phyloP scores from a whole-genome alignment of 2,113 vertebrate genomes.

The Perca schrenkii region DNA sequence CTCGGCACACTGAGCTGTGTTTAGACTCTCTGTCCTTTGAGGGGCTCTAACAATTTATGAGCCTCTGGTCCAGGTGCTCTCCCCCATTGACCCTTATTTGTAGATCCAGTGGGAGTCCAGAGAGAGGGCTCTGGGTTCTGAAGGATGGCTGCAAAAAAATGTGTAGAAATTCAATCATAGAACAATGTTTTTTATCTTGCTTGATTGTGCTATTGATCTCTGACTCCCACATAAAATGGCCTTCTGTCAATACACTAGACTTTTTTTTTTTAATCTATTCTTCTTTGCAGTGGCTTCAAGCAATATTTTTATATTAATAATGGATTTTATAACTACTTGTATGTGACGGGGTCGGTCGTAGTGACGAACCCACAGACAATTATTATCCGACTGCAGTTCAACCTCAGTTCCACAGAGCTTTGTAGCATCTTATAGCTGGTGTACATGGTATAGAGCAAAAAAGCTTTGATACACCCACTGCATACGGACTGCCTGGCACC shows the following conservation, averaged over 20 bases:
- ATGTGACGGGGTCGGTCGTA: no score
- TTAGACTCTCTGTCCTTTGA: slow-evolving; percentile 60
- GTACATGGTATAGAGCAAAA: no score
- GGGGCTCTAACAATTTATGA: slow-evolving; percentile 67
- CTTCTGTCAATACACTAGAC: background rate
- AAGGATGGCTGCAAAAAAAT: slow-evolving; percentile 22
- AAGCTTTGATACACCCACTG: no score
- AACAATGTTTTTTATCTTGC: slow-evolving; percentile 9
- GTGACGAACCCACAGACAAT: background rate
- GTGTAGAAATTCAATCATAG: slow-evolving; percentile 22
- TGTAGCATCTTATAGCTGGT: background rate
- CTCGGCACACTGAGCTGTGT: slow-evolving; percentile 55
- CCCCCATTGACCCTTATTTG: slow-evolving; percentile 69
- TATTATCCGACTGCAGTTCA: background rate
- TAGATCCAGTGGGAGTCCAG: slow-evolving; percentile 57
- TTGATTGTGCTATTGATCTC: background rate
- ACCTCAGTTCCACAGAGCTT: background rate
- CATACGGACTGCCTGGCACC: background rate
- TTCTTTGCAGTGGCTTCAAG: background rate
- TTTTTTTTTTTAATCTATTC: no score
- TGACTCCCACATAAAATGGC: background rate
- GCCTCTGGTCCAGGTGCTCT: slow-evolving; percentile 65
- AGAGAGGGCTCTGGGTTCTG: slow-evolving; percentile 14
- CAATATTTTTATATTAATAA: background rate
- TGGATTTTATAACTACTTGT: background rate